Conservation (phyloP, 2,113 vertebrate genomes). For the Garra rufa region DNA sequence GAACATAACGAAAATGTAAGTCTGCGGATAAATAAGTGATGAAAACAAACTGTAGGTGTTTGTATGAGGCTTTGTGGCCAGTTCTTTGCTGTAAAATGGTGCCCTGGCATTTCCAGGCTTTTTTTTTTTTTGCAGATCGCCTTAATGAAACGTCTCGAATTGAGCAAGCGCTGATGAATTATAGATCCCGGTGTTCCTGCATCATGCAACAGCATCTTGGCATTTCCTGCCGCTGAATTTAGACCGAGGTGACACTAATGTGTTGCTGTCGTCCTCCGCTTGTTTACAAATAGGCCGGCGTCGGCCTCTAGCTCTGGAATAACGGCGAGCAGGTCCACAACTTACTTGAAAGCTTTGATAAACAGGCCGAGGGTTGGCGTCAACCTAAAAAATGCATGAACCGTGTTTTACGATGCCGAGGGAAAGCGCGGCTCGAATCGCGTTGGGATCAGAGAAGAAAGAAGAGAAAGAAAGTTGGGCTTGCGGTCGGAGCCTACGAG, state of each 20-base stretch:
- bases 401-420: constrained; percentile 79
- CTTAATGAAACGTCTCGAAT: constrained; percentile 73
- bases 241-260: constrained; percentile 82
- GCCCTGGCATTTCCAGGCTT: constrained; percentile 66
- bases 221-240: constrained; percentile 80
- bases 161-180: constrained; percentile 80
- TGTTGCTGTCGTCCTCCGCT: constrained; percentile 72
- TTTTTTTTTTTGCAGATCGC: constrained; percentile 68
- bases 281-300: constrained; percentile 84
- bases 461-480: constrained; percentile 77
- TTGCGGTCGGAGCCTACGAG: constrained; percentile 84
- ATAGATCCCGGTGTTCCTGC: constrained; percentile 75
- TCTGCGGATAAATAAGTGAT: constrained; percentile 71
- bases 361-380: constrained; percentile 63
- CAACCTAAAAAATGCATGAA: constrained; percentile 87
- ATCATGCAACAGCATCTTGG: constrained; percentile 73
- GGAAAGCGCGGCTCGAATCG: constrained; percentile 86
- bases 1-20: constrained; percentile 49
- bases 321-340: constrained; percentile 73
- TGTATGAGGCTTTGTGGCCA: constrained; percentile 63
- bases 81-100: constrained; percentile 60
- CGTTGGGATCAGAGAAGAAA: constrained; percentile 81
- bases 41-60: constrained; percentile 75
- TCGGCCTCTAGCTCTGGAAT: constrained; percentile 65
- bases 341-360: constrained; percentile 72